Evolutionary conservation across 2,888 invertebrate species (phyloP), one percentile per base, ranked within the genome.

Genomic region (Metallyticus violacea): DNA sequence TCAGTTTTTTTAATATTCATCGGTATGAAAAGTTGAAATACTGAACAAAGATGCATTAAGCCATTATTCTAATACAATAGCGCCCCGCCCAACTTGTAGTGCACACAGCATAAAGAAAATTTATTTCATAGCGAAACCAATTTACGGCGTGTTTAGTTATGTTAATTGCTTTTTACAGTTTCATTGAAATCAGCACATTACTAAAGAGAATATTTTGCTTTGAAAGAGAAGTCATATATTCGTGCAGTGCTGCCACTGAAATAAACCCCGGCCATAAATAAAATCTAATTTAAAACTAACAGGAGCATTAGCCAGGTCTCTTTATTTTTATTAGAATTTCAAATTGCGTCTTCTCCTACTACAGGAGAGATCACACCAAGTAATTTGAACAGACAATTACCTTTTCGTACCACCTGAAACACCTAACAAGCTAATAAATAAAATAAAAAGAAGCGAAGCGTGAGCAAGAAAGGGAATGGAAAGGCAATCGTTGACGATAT

Each of bases 251-350:
- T 62, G 2, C 3, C 9, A 62, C 29, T 4, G 30, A 30, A 81
- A 81, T 22, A 81, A 15, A 30, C 6, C 62, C 1, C 26, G 15
- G 76, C 6, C 62, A 7, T 83, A 77, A 83, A 83, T n/a, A 83
- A 28, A 77, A 83, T 83, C 76, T 27, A 83, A 83, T 83, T 82
- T 83, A 77, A 26, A n/a, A 76, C 28, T 26, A 77, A 83, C 7
- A 77, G 27, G 6, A 83, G 27, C 82, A 27, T 27, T 83, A 81
- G 76, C 26, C 62, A 26, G 27, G 22, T 77, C 9, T 26, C 26
- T 27, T 76, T 26, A 77, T 22, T 83, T 83, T 83, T 76, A 77
- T 83, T 83, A 83, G 83, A 83, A 83, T 28, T 83, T 83, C 77
- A 77, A 83, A 83, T 77, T 83, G 9, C 77, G 22, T 29, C 26